phyloP scores from a whole-genome alignment of 2,888 invertebrate genomes.

The Limnephilus auricula region DNA sequence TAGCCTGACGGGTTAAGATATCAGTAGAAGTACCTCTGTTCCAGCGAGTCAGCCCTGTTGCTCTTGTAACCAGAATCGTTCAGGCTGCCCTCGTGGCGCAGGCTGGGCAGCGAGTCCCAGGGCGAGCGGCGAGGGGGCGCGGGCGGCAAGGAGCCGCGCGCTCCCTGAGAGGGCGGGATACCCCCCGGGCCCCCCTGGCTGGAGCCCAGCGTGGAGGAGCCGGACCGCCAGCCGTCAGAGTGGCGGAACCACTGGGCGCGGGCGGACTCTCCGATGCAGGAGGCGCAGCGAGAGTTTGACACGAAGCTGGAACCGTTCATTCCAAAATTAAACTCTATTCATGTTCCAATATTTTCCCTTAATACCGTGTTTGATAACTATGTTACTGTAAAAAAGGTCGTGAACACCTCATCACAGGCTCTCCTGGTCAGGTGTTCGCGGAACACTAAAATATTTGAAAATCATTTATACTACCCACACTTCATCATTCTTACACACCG shows the following conservation, averaged over 20 bases:
- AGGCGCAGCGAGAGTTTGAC: constrained; percentile 86
- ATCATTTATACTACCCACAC: too few relatives aligned
- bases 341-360: too few relatives aligned
- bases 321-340: not conserved
- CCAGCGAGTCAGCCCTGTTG: constrained; percentile 90
- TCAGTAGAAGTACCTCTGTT: constrained; percentile 82
- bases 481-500: too few relatives aligned
- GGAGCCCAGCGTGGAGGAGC: constrained; percentile 83
- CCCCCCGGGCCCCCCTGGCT: constrained; percentile 74
- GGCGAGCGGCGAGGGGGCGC: constrained; percentile 78
- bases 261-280: constrained; percentile 93
- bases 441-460: too few relatives aligned
- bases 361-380: too few relatives aligned
- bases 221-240: constrained; percentile 91
- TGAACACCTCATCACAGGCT: too few relatives aligned
- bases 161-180: constrained; percentile 78
- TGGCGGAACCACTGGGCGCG: constrained; percentile 94
- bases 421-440: too few relatives aligned
- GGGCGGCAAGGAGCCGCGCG: constrained; percentile 77
- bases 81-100: constrained; percentile 90
- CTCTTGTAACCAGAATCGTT: constrained; percentile 93
- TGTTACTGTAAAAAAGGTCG: too few relatives aligned
- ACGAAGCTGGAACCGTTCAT: constrained; percentile 72
- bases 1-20: not conserved
- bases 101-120: constrained; percentile 92